Base-by-base conservation (phyloP, 2,888 invertebrate genomes). In the Rhingia campestris region DNA sequence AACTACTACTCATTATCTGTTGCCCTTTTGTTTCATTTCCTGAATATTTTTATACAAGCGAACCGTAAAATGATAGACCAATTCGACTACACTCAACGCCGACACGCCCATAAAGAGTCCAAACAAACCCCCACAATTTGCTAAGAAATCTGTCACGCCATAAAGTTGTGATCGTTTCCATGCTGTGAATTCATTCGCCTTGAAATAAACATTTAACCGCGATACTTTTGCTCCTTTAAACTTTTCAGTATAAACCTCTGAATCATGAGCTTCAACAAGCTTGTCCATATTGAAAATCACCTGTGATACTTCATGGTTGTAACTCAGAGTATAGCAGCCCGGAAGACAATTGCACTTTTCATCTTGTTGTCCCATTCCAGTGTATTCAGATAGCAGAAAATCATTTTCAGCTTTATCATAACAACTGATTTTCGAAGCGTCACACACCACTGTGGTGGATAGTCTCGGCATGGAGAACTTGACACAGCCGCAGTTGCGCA, bases 401-500 rank as follows among this genome's bases (percentile, higher is more conserved):
- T 88, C 87, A 41, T 89, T 88, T 77, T 90, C 89, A 3, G 91
- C 91, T 1, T 87, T 66, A 41, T 89, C 87, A 64, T 90, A 90
- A 77, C 92, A 92, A 41, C 87, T 69, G 47, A 91, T 91, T 59
- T 89, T 90, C 32, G 89, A 89, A 35, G 91, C 89, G 0, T 89
- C 89, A 87, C 92, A 92, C 4, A 92, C 89, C 0, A 89, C 88
- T 76, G 89, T 91, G 6, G 88, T 86, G 9, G 88, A 66, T n/a
- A 88, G 88, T 35, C 90, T 88, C 43, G 95, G 95, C 94, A 95
- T 94, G 73, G 95, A 94, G 87, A 94, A 95, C 87, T 94, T 94
- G 4, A 95, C 95, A 88, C 95, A 95, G 6, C 93, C 93, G 88
- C 95, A 95, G 86, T 91, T 91, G 5, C 89, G 89, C 53, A 93